These are phyloP conservation scores for Tridacna crocea DNA, from an alignment of 2,888 invertebrate genomes.

Conservation along the genomic window DNA sequence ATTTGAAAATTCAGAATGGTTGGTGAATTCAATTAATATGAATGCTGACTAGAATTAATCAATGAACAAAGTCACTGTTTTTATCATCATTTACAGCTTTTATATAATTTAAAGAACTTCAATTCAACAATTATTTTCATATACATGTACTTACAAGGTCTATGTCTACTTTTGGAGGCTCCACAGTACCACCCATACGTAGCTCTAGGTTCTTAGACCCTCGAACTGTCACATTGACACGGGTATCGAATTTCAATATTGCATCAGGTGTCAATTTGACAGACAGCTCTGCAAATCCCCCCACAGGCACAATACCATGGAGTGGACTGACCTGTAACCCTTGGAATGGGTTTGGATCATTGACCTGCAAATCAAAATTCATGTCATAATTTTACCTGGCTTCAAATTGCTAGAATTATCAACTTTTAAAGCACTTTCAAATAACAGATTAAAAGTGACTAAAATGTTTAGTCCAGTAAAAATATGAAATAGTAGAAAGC, in stretches of 20 bases:
- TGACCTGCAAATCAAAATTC: conserved; percentile 70
- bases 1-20: too few species aligned
- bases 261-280: conserved; percentile 81
- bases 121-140: neutral
- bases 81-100: too few species aligned
- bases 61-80: too few species aligned
- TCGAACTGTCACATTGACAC: conserved; percentile 81
- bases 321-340: conserved; percentile 81
- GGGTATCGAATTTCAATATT: conserved; percentile 83
- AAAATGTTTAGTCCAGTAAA: too few species aligned
- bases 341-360: conserved; percentile 83
- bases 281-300: conserved; percentile 81
- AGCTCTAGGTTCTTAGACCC: conserved; percentile 82
- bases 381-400: neutral
- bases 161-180: conserved; percentile 82
- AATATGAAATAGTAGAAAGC: too few species aligned
- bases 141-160: conserved; percentile 77
- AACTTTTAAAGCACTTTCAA: too few species aligned
- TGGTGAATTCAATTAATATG: too few species aligned
- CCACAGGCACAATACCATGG: conserved; percentile 83
- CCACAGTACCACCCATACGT: conserved; percentile 83
- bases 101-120: too few species aligned
- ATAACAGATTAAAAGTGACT: too few species aligned
- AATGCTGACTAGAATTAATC: too few species aligned
- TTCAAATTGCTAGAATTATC: neutral